Evolutionary conservation across 2,888 invertebrate species (phyloP).

Genomic region (Oscheius sp.): DNA sequence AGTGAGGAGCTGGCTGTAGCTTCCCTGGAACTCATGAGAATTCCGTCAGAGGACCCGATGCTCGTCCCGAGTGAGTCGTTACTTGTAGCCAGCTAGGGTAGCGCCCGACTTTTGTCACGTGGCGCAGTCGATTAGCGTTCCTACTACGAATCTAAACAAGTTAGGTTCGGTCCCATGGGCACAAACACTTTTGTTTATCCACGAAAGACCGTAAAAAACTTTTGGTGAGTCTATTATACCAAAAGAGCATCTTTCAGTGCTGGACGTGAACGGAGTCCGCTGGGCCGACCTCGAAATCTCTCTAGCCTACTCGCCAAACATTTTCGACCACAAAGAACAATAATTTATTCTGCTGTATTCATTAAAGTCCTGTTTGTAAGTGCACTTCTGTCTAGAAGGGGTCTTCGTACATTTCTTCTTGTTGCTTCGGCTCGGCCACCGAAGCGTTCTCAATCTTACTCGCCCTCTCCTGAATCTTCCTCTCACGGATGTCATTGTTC

Average conservation of each 20-base stretch:
- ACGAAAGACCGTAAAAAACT: too few relatives aligned
- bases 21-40: slow-evolving; percentile 50
- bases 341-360: slow-evolving; percentile 15
- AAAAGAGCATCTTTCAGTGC: slow-evolving; percentile 50
- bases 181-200: too few relatives aligned
- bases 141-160: too few relatives aligned
- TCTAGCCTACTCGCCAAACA: slow-evolving; percentile 53
- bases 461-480: slow-evolving; percentile 66
- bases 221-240: neutral
- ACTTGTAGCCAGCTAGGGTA: too few relatives aligned
- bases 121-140: too few relatives aligned
- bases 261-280: slow-evolving; percentile 53
- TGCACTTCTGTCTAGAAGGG: slow-evolving; percentile 58
- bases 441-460: slow-evolving; percentile 68
- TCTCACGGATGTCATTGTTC: slow-evolving; percentile 64
- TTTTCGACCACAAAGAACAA: slow-evolving; percentile 35
- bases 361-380: slow-evolving; percentile 10
- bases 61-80: slow-evolving; percentile 48
- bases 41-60: slow-evolving; percentile 44
- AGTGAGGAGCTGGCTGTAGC: slow-evolving; percentile 65
- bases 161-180: too few relatives aligned
- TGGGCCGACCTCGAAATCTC: slow-evolving; percentile 60
- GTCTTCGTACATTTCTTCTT: slow-evolving; percentile 71
- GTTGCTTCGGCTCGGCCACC: slow-evolving; percentile 51
- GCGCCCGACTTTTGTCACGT: too few relatives aligned